Conservation (phyloP, 2,888 invertebrate species). For the Ophioninae sp. region DNA sequence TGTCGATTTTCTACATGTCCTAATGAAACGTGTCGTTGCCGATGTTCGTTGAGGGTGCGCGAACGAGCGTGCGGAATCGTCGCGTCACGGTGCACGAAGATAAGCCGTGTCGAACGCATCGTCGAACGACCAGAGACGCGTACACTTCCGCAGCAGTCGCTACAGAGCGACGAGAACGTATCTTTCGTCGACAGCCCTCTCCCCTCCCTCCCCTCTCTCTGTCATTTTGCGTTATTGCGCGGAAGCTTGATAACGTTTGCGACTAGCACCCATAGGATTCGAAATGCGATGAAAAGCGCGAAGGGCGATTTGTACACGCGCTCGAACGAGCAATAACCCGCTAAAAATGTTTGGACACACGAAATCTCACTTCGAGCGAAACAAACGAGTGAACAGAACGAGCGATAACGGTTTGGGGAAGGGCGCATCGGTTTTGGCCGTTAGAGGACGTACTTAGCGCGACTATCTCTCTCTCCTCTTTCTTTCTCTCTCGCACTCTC, state of each 20-base stretch:
- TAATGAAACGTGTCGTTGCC: constrained; percentile 35
- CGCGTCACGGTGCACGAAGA: constrained; percentile 33
- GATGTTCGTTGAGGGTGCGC: constrained; percentile 1
- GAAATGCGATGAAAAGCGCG: constrained; percentile 38
- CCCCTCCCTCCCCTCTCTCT: constrained; percentile 35
- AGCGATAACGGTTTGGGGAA: constrained; percentile 33
- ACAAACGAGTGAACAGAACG: constrained; percentile 42
- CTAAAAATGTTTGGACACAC: neutral
- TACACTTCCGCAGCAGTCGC: neutral
- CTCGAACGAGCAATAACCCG: constrained; percentile 32
- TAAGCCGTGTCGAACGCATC: constrained; percentile 55
- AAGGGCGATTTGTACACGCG: constrained; percentile 9
- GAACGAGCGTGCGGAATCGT: constrained; percentile 49
- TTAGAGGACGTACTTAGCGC: constrained; percentile 67
- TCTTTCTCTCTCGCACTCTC: constrained; percentile 5
- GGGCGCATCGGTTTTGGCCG: constrained; percentile 66
- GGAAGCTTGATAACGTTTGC: constrained; percentile 67
- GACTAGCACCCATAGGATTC: constrained; percentile 49
- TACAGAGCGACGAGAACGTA: constrained; percentile 11
- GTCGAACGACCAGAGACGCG: constrained; percentile 33
- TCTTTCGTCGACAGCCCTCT: constrained; percentile 15
- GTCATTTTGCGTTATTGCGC: constrained; percentile 68
- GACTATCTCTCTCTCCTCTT: neutral
- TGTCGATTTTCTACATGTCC: too few species aligned
- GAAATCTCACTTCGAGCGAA: neutral